A percentile compares a stretch with the other conserved stretches of the same genome.
phyloP scores from a whole-genome alignment of 2,888 invertebrate species.

The Odontothrips loti region DNA sequence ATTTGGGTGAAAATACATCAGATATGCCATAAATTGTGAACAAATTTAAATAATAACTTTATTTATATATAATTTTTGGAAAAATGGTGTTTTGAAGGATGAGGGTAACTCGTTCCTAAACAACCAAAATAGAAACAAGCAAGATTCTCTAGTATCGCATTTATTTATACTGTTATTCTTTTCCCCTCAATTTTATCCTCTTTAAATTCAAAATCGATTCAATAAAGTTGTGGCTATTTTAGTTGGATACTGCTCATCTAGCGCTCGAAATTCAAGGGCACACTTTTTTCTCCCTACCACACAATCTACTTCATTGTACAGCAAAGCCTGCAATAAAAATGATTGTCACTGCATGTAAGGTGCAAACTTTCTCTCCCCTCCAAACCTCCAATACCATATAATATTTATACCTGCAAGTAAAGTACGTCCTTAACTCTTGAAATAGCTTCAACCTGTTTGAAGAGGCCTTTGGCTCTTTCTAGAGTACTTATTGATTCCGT shows the following conservation, averaged over 20 bases:
- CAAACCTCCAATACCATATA: constrained; percentile 12
- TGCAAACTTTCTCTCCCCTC: constrained; percentile 21
- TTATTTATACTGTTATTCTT: background rate
- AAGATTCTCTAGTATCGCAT: background rate
- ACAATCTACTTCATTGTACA: constrained; percentile 70
- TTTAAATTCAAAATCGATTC: background rate
- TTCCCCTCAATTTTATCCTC: background rate
- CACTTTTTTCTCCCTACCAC: constrained; percentile 71
- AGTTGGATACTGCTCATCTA: constrained; percentile 67
- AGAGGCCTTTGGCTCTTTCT: constrained; percentile 63
- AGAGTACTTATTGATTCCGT: constrained; percentile 59
- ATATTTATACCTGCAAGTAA: constrained; percentile 58
- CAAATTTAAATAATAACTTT: background rate
- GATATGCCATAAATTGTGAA: no score
- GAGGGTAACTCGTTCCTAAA: no score
- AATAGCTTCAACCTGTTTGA: constrained; percentile 70
- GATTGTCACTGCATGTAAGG: constrained; percentile 31
- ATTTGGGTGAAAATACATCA: no score
- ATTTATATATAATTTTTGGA: background rate
- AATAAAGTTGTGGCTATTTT: constrained; percentile 43
- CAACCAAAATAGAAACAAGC: background rate
- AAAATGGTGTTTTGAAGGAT: no score
- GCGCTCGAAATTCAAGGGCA: constrained; percentile 72
- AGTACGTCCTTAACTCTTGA: constrained; percentile 69
- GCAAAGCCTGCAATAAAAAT: constrained; percentile 56